A percentile compares a stretch with the other conserved stretches of the same genome.
Evolutionary conservation across 2,113 vertebrate species (phyloP).

Genomic region (Ariopsis seemanni): DNA sequence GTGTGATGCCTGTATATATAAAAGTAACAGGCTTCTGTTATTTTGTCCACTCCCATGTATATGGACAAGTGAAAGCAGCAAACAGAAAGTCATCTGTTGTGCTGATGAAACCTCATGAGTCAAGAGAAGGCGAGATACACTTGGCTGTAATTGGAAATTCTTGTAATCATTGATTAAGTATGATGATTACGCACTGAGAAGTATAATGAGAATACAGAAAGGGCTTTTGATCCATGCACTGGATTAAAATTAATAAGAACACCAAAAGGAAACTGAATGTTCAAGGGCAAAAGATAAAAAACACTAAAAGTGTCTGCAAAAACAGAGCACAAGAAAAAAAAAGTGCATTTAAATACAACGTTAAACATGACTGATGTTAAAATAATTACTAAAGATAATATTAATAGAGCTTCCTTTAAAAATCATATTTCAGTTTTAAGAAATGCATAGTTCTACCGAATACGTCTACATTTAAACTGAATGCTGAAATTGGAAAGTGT

Average conservation of each 20-base stretch:
- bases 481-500: background rate
- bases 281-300: background rate
- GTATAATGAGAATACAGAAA: background rate
- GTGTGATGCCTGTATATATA: background rate
- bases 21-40: background rate
- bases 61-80: background rate
- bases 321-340: background rate
- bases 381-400: background rate
- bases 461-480: background rate
- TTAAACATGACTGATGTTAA: background rate
- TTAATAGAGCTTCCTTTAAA: background rate
- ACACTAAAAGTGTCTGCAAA: background rate
- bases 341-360: background rate
- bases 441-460: background rate
- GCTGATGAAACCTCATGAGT: background rate
- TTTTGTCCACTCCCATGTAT: background rate
- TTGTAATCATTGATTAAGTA: background rate
- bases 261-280: background rate
- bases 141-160: background rate
- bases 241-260: background rate
- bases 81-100: background rate
- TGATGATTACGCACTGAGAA: background rate
- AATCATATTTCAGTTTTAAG: background rate
- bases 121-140: background rate
- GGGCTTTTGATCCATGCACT: background rate